These are phyloP conservation scores for Rhadinocentrus ornatus DNA, from an alignment of 2,797 vertebrate genomes.

Conservation along the genomic window DNA sequence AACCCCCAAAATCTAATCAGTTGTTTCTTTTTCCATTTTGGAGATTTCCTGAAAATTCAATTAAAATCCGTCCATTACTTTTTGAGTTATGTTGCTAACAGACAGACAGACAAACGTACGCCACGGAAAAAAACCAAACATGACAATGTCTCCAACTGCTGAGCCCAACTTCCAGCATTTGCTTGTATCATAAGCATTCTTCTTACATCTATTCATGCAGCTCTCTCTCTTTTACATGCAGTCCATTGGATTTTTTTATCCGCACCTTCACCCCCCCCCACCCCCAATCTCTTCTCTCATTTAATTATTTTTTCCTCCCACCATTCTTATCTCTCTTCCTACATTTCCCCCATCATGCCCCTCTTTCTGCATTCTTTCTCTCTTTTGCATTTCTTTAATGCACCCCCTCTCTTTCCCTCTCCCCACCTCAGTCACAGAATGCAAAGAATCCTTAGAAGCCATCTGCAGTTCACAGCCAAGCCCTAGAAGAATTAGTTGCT, in stretches of 20 bases:
- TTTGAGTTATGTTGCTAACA: too few species aligned
- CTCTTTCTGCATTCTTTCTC: constrained; percentile 4
- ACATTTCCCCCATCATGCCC: not conserved
- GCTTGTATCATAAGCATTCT: not conserved
- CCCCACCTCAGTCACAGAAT: constrained; percentile 42
- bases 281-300: not conserved
- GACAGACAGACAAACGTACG: too few species aligned
- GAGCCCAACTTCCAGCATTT: constrained; percentile 13
- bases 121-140: not conserved
- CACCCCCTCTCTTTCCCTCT: constrained; percentile 17
- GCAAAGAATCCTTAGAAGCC: constrained; percentile 56
- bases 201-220: not conserved
- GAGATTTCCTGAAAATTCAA: too few species aligned
- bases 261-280: not conserved
- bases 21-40: too few species aligned
- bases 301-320: not conserved
- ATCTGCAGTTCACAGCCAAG: constrained; percentile 35
- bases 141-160: not conserved
- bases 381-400: constrained; percentile 14
- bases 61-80: too few species aligned
- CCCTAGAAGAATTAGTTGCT: not conserved
- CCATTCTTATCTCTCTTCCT: not conserved
- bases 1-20: too few species aligned
- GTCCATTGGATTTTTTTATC: not conserved
- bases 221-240: not conserved